Percentiles rank a stretch among this genome's conserved stretches.
phyloP scores from a whole-genome alignment of 2,797 vertebrate genomes.

The Microcaecilia unicolor region DNA sequence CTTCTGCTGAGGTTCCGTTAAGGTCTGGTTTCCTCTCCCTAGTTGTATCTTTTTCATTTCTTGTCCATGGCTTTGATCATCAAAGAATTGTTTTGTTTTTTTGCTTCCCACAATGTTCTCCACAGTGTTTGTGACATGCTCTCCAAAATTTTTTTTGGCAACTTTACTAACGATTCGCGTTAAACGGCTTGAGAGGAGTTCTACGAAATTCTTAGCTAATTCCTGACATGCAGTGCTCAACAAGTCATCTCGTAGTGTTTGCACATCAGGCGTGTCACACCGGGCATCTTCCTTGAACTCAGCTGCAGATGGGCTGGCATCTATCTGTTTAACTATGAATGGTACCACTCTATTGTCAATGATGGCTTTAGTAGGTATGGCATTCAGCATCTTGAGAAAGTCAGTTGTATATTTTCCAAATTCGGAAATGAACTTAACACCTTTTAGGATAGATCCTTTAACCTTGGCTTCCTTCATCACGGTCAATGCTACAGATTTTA shows the following conservation, averaged over 20 bases:
- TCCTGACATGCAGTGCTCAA: neutral
- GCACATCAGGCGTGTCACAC: neutral
- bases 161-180: neutral
- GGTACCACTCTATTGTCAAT: neutral
- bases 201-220: neutral
- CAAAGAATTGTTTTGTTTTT: neutral
- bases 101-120: neutral
- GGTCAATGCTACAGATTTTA: neutral
- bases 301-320: neutral
- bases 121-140: neutral
- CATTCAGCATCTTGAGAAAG: neutral
- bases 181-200: neutral
- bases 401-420: neutral
- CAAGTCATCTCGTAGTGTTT: neutral
- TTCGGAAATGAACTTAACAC: neutral
- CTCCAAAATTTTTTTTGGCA: neutral
- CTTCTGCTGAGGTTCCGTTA: neutral
- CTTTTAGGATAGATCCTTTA: neutral
- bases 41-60: neutral
- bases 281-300: neutral
- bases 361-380: neutral
- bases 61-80: neutral
- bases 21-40: neutral
- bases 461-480: neutral
- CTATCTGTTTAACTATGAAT: neutral